Conservation (phyloP, 2,888 invertebrate species). For the Chalcis sispes region DNA sequence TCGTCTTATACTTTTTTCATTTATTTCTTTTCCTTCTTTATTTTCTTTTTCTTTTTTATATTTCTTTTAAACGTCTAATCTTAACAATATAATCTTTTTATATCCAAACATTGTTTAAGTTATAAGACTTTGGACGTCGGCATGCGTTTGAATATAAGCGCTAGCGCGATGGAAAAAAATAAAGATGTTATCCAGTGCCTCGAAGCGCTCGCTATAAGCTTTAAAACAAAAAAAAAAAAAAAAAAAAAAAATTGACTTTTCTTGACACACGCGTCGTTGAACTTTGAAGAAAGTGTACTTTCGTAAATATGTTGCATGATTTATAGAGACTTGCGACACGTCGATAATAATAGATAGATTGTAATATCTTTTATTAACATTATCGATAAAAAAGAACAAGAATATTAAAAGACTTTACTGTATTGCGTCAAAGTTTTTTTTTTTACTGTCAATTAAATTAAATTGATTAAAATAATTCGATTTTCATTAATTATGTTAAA, state of each 20-base stretch:
- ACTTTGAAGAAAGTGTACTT: conserved; percentile 1
- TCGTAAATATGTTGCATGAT: no score
- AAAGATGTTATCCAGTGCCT: conserved; percentile 25
- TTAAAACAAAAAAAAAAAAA: conserved; percentile 7
- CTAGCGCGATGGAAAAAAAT: conserved; percentile 9
- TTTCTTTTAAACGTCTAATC: conserved; percentile 53
- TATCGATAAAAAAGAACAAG: no score
- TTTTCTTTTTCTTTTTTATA: conserved; percentile 42
- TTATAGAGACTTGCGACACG: no score
- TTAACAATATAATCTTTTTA: conserved; percentile 50
- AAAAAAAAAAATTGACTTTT: conserved; percentile 27
- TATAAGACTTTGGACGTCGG: conserved; percentile 59
- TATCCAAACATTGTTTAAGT: conserved; percentile 29
- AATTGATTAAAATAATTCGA: no score
- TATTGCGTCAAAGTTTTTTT: no score
- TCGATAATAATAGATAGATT: no score
- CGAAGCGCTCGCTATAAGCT: conserved; percentile 1
- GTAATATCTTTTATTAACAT: no score
- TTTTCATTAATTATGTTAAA: no score
- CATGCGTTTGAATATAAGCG: conserved; percentile 49
- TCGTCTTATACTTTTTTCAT: conserved; percentile 39
- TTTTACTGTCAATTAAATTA: no score
- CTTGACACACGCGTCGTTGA: neutral
- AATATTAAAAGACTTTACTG: no score
- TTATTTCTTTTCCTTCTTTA: conserved; percentile 31